phyloP scores from a whole-genome alignment of 2,888 invertebrate species.

The Andrena dorsata region DNA sequence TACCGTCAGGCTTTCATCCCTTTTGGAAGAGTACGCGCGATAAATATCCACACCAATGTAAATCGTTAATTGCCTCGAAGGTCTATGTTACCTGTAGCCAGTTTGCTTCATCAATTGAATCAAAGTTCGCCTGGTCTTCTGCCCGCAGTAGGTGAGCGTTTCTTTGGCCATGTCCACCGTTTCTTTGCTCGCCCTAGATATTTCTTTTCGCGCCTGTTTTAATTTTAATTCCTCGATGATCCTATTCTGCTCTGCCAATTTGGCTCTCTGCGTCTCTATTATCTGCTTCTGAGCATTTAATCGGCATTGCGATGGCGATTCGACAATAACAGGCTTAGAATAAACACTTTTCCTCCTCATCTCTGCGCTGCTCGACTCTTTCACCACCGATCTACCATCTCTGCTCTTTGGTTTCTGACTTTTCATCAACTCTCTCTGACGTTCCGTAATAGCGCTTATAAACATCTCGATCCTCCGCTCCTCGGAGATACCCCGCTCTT shows the following conservation, averaged over 20 bases:
- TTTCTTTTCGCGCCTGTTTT: constrained; percentile 89
- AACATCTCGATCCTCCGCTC: constrained; percentile 80
- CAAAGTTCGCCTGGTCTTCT: constrained; percentile 75
- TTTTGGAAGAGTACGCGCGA: constrained; percentile 43
- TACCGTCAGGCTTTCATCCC: constrained; percentile 71
- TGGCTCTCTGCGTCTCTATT: constrained; percentile 90
- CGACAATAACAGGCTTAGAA: constrained; percentile 51
- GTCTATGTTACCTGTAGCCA: constrained; percentile 74
- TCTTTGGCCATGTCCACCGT: constrained; percentile 87
- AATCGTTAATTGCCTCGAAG: neutral
- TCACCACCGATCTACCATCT: neutral
- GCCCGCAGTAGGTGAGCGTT: constrained; percentile 86
- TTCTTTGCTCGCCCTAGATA: constrained; percentile 84
- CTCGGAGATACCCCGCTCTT: constrained; percentile 68
- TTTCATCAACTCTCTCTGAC: constrained; percentile 73
- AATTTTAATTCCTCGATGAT: constrained; percentile 91
- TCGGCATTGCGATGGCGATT: constrained; percentile 75
- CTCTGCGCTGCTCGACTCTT: neutral
- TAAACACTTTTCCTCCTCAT: constrained; percentile 21
- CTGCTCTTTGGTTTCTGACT: constrained; percentile 11
- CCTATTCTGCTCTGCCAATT: constrained; percentile 90
- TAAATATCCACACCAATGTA: neutral
- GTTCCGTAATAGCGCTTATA: constrained; percentile 77
- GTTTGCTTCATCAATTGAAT: constrained; percentile 79
- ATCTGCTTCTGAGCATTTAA: constrained; percentile 90